Base-by-base conservation (phyloP, 1,140 invertebrate genomes). In the Megalopta genalis region DNA sequence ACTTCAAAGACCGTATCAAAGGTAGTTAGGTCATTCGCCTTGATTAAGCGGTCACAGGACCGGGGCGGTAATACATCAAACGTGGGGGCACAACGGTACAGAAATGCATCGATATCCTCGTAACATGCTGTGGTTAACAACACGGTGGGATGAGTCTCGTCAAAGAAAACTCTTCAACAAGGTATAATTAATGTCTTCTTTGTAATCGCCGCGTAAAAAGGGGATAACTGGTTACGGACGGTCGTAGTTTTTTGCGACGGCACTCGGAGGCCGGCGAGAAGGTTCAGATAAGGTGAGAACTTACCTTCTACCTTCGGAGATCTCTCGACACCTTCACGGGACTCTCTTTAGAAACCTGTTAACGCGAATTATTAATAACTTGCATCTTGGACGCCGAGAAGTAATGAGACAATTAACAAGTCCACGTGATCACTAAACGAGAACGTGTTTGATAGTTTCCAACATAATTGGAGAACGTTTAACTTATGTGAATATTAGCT, bases 1-100 rank as follows among this genome's bases (percentile, higher is more conserved):
- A 54, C 39, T 59, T 70, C 52, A 77, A 70, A 83, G 76, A 80
- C 65, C 54, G 57, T 74, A 60, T 80, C 77, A 81, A 84, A 81
- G 77, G 82, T 64, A 63, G 65, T 63, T 32, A 72, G 59, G 64
- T 39, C 68, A 64, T 76, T 84, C 82, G 65, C 68, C 32, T 77
- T 77, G 79, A 84, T 84, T 72, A 69, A 84, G 75, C 76, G 81
- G 76, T 83, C 57, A 59, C 81, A 39, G 76, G 59, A 80, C 80
- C 60, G 57, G 27, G 60, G 59, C 52, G 82, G 72, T 84, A 80
- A 85, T 85, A 76, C 64, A 37, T 60, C 49, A 60, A 65, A 69
- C 52, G 66, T 70, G 14, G 14, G 42, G 12, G 42, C 14, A 59
- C 60, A 66, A 70, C 76, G 46, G 60, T 71, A 37, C 23, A 82